Evolutionary conservation across 2,797 vertebrate genomes (phyloP), one percentile per base, ranked within the genome.

Genomic region (Enteromius anoplus): DNA sequence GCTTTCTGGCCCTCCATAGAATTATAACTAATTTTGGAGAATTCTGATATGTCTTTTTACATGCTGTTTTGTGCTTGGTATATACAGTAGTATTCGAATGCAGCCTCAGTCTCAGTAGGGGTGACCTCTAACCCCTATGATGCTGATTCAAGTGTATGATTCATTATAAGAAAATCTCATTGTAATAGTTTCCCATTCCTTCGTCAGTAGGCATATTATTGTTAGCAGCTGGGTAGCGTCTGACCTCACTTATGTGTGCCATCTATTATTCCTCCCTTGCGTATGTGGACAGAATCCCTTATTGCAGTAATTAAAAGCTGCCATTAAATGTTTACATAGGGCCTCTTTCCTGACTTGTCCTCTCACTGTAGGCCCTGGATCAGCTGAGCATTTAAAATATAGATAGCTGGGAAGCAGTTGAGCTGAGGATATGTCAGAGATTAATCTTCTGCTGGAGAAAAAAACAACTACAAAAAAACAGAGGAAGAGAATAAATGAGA

Each of bases 161-260:
- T 93, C 88, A 90, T 88, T 45, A 26, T 34, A 78, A 85, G 85
- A 87, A 80, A 83, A 91, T 89, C 64, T 89, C 83, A 34, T 83
- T 84, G 69, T 85, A 84, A 80, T 86, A 86, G 76, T 75, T 89
- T 86, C 82, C 88, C 84, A 81, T 82, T 68, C 26, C 29, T 72
- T 15, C 40, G 80, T 78, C 88, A 90, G 81, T 82, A 85, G 84
- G 53, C 26, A 8, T 85, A 45, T 45, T 77, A 60, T 65, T 81
- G 12, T 73, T 75, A 37, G 71, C 58, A 51, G 58, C 55, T 65
- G 45, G 58, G 42, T 49, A 62, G 21, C 2, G 0, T 65, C 55
- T 71, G 42, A 32, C 40, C n/a, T 29, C 19, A 45, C 40, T 73
- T 49, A 23, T 34, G 21, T 51, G n/a, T 49, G 45, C 8, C 58